These are phyloP conservation scores for Crotalus helleri DNA, from an alignment of 2,113 vertebrate genomes.

Conservation along the genomic window DNA sequence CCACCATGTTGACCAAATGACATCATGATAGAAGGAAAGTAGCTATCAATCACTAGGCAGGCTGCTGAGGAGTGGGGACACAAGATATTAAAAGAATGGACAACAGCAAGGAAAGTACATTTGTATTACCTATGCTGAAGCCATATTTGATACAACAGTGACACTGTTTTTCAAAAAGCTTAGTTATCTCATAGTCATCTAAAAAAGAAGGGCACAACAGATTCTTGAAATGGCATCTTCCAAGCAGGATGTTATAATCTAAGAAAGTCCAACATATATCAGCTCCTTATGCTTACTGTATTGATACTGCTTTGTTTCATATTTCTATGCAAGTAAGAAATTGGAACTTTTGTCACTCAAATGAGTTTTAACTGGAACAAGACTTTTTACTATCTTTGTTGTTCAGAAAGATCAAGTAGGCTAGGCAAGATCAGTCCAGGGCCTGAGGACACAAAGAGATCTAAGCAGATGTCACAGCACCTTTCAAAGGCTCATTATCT, in stretches of 20 bases:
- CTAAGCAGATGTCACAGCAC: background rate
- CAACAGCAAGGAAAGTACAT: background rate
- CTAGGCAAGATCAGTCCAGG: background rate
- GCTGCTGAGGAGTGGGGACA: background rate
- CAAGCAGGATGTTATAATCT: background rate
- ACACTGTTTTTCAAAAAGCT: background rate
- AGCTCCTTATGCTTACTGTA: background rate
- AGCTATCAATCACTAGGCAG: constrained; percentile 18
- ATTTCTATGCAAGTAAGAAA: background rate
- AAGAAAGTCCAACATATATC: background rate
- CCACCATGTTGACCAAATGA: constrained; percentile 18
- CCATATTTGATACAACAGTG: background rate
- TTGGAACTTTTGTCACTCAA: background rate
- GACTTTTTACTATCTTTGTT: background rate
- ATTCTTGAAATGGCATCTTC: background rate
- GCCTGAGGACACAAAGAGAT: background rate
- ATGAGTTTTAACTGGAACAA: background rate
- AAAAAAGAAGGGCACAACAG: background rate
- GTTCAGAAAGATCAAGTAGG: background rate
- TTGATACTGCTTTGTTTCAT: background rate
- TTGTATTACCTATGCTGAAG: background rate
- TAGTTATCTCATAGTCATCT: background rate
- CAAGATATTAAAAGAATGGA: background rate
- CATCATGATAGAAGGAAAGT: constrained; percentile 7
- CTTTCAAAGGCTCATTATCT: background rate